Percentiles rank a stretch among this genome's conserved stretches.
phyloP scores from a whole-genome alignment of 1,140 invertebrate genomes.

The Mycetomoellerius zeteki region DNA sequence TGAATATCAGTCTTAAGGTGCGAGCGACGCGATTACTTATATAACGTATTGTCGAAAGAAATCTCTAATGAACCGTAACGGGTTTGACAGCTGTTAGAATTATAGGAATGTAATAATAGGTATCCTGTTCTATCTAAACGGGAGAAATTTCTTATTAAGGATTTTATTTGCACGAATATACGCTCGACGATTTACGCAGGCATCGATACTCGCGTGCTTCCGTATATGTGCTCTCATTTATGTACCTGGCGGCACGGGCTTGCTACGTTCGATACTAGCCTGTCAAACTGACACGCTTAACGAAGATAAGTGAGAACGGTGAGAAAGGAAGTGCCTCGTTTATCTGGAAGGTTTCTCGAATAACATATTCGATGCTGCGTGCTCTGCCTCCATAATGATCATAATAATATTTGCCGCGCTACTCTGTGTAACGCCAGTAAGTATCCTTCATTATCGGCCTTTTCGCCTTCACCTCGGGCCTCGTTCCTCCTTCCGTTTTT shows the following conservation, averaged over 20 bases:
- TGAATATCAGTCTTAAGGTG: too few relatives aligned
- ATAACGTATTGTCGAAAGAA: background rate
- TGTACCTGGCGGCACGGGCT: constrained; percentile 52
- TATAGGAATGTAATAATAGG: background rate
- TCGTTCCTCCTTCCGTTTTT: constrained; percentile 50
- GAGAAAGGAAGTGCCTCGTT: constrained; percentile 64
- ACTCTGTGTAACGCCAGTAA: constrained; percentile 50
- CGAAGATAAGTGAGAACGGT: constrained; percentile 63
- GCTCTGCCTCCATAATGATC: constrained; percentile 59
- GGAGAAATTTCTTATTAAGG: background rate
- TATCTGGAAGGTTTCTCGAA: constrained; percentile 62
- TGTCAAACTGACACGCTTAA: constrained; percentile 63
- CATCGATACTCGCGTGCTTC: constrained; percentile 50
- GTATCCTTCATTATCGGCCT: constrained; percentile 62
- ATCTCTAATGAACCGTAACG: background rate
- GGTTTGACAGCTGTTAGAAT: constrained; percentile 4
- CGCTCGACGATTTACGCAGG: background rate
- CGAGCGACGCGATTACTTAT: background rate
- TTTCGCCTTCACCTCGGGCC: constrained; percentile 65
- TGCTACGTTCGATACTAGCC: constrained; percentile 55
- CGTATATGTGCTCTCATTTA: constrained; percentile 51
- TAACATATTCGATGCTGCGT: constrained; percentile 59
- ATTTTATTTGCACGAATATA: constrained; percentile 18
- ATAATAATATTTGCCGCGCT: constrained; percentile 64
- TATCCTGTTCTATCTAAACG: background rate